Percentiles rank a stretch among this genome's conserved stretches.
Evolutionary conservation across 2,797 vertebrate genomes (phyloP).

Genomic region (Phataginus tetradactyla): DNA sequence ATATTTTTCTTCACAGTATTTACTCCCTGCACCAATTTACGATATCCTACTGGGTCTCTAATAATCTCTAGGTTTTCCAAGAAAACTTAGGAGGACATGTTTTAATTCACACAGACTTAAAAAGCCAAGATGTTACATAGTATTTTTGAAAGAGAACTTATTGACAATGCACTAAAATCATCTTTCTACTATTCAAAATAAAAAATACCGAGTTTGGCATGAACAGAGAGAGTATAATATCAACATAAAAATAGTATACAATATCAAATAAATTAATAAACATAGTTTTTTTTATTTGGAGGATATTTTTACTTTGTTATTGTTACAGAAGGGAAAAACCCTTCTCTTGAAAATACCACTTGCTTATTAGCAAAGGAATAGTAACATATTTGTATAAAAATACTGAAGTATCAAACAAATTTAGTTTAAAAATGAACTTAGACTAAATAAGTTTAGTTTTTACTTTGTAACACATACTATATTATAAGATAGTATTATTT

Average conservation of each 20-base stretch:
- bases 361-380: conserved; percentile 45
- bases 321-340: background rate
- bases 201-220: conserved; percentile 14
- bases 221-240: conserved; percentile 3
- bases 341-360: conserved; percentile 57
- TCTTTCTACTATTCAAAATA: conserved; percentile 31
- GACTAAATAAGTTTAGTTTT: background rate
- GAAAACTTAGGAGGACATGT: background rate
- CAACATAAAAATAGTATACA: conserved; percentile 43
- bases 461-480: conserved; percentile 14
- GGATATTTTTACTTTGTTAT: conserved; percentile 53
- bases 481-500: conserved; percentile 54
- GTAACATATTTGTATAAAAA: conserved; percentile 1
- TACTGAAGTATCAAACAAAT: background rate
- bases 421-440: background rate
- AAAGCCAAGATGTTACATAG: conserved; percentile 12
- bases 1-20: conserved; percentile 35
- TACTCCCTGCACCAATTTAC: conserved; percentile 44
- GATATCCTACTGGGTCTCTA: conserved; percentile 4
- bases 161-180: conserved; percentile 37
- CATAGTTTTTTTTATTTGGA: conserved; percentile 31
- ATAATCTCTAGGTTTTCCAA: background rate
- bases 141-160: conserved; percentile 56
- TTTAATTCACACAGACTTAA: conserved; percentile 43
- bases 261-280: conserved; percentile 43